Percentiles rank a stretch among this genome's conserved stretches.
Evolutionary conservation across 2,888 invertebrate species (phyloP).

Genomic region (Polietes domitor): DNA sequence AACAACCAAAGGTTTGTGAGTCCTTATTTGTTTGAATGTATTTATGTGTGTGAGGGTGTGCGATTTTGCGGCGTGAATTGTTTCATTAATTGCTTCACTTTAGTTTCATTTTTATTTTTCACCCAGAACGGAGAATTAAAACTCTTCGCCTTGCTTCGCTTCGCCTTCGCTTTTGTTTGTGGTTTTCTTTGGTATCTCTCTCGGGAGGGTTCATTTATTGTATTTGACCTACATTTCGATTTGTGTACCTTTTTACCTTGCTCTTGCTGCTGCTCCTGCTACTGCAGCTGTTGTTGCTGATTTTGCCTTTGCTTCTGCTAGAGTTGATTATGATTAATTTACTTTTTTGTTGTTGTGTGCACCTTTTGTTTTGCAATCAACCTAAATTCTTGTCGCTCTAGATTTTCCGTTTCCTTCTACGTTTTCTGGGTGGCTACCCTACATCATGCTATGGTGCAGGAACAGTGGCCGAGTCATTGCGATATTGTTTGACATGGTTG

Average conservation of each 20-base stretch:
- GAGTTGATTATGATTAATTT: constrained; percentile 65
- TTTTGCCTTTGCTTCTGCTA: constrained; percentile 24
- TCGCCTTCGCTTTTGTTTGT: constrained; percentile 22
- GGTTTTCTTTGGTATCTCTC: constrained; percentile 1
- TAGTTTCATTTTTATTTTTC: constrained; percentile 23
- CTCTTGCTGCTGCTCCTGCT: background rate
- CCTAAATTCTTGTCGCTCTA: background rate
- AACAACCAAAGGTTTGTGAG: background rate
- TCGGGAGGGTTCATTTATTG: constrained; percentile 30
- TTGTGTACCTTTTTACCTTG: background rate
- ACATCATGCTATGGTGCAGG: background rate
- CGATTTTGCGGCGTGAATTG: constrained; percentile 38
- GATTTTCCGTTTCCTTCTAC: background rate
- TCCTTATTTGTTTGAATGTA: constrained; percentile 6
- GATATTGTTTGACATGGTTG: too few species aligned
- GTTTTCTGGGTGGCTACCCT: background rate
- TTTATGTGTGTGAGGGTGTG: background rate
- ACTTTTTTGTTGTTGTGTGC: background rate
- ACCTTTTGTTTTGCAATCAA: constrained; percentile 14
- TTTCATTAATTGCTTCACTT: constrained; percentile 55
- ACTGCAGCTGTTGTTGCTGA: constrained; percentile 5
- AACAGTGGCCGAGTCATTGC: too few species aligned
- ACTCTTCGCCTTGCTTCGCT: constrained; percentile 45
- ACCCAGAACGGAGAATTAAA: constrained; percentile 30
- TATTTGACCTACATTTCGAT: constrained; percentile 52